These are phyloP conservation scores for Holacanthella duospinosa DNA, from an alignment of 2,888 invertebrate genomes.

Conservation along the genomic window DNA sequence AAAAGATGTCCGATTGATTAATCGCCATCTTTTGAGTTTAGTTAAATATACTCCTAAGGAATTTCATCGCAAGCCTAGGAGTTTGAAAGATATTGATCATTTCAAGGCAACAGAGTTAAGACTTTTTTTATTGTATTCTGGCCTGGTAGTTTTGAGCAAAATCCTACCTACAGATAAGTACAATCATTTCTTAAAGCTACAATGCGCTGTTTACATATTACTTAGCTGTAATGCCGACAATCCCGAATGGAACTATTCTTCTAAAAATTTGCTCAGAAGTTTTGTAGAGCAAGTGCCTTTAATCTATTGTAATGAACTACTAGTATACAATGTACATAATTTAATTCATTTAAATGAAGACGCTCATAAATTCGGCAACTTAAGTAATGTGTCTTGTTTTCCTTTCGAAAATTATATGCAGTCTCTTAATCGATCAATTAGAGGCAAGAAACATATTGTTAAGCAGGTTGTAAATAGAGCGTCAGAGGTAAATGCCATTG, in stretches of 20 bases:
- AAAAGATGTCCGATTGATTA: too few relatives aligned
- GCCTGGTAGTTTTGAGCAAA: constrained; percentile 10
- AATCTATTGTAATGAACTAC: background rate
- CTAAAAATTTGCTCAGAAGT: background rate
- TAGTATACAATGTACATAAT: constrained; percentile 9
- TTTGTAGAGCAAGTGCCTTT: background rate
- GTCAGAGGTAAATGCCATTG: too few relatives aligned
- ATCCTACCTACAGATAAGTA: constrained; percentile 4
- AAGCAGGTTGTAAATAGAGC: constrained; percentile 3
- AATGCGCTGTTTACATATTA: constrained; percentile 8
- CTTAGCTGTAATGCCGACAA: background rate
- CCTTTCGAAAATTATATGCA: constrained; percentile 9
- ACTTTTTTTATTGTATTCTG: constrained; percentile 16
- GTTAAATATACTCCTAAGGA: constrained; percentile 20
- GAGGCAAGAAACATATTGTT: background rate
- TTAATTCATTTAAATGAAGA: constrained; percentile 7
- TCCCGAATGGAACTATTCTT: background rate
- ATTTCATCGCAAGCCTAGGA: constrained; percentile 30
- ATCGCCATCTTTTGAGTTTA: background rate
- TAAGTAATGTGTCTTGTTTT: constrained; percentile 5
- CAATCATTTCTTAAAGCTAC: constrained; percentile 10
- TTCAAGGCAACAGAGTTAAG: constrained; percentile 20
- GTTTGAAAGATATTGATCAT: constrained; percentile 10
- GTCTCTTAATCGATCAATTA: background rate
- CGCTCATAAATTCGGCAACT: background rate